A percentile compares a stretch with the other conserved stretches of the same genome.
Evolutionary conservation across 2,888 invertebrate genomes (phyloP).

Genomic region (Hylaea fasciaria): DNA sequence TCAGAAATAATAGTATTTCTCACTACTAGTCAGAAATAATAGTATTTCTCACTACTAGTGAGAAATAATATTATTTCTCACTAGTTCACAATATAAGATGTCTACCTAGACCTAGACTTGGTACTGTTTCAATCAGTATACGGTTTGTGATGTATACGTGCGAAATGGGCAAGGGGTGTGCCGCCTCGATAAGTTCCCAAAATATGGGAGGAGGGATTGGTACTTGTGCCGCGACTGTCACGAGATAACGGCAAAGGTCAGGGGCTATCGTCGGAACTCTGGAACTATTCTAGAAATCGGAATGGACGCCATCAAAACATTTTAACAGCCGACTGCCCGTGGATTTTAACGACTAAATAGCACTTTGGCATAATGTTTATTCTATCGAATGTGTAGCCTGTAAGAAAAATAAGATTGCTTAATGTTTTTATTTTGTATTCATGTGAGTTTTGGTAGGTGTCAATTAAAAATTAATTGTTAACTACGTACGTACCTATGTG

Average conservation of each 20-base stretch:
- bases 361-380: background rate
- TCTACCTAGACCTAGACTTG: too few species aligned
- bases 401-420: too few species aligned
- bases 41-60: too few species aligned
- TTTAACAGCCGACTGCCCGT: conserved; percentile 21
- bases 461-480: too few species aligned
- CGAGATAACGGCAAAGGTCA: conserved; percentile 32
- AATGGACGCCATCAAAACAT: conserved; percentile 10
- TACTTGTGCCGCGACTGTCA: conserved; percentile 20
- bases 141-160: conserved; percentile 28
- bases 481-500: too few species aligned
- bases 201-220: conserved; percentile 29
- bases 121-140: conserved; percentile 20
- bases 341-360: background rate
- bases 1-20: too few species aligned
- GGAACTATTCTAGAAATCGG: conserved; percentile 19
- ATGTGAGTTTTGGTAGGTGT: too few species aligned
- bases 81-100: too few species aligned
- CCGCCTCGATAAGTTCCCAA: conserved; percentile 36
- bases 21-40: too few species aligned
- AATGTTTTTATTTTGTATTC: too few species aligned
- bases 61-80: too few species aligned
- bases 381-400: too few species aligned
- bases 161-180: conserved; percentile 40
- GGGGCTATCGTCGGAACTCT: conserved; percentile 23